A percentile compares a stretch with the other conserved stretches of the same genome.
Evolutionary conservation across 1,140 invertebrate genomes (phyloP).

Genomic region (Brachionus manjavacas): DNA sequence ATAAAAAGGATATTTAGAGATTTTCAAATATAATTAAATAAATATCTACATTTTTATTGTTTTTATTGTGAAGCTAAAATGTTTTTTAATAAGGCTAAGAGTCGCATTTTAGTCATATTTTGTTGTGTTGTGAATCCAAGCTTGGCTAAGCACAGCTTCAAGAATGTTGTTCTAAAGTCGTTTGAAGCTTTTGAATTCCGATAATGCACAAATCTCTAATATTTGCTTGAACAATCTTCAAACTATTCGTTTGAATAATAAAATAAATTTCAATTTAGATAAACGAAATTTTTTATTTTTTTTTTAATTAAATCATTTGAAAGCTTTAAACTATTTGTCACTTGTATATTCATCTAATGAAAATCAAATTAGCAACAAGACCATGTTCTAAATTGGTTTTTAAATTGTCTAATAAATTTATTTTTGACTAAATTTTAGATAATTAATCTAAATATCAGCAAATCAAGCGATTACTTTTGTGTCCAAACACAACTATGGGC

Average conservation of each 20-base stretch:
- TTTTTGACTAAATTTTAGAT: not conserved
- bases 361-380: not conserved
- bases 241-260: not conserved
- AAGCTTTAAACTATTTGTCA: not conserved
- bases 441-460: not conserved
- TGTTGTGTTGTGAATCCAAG: not conserved
- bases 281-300: not conserved
- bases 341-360: not conserved
- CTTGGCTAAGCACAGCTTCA: not conserved
- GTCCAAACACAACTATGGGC: not conserved
- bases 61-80: constrained; percentile 20
- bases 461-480: not conserved
- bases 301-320: not conserved
- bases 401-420: not conserved
- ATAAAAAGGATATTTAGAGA: constrained; percentile 33
- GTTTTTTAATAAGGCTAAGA: constrained; percentile 40
- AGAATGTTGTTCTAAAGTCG: not conserved
- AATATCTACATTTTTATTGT: constrained; percentile 33
- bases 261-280: not conserved
- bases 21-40: constrained; percentile 35
- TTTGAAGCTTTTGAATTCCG: not conserved
- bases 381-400: not conserved
- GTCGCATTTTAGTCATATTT: not conserved
- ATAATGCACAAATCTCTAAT: not conserved
- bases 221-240: not conserved